Percentiles rank a stretch among this genome's conserved stretches.
Evolutionary conservation across 2,113 vertebrate genomes (phyloP).

Genomic region (Engraulis encrasicolus): DNA sequence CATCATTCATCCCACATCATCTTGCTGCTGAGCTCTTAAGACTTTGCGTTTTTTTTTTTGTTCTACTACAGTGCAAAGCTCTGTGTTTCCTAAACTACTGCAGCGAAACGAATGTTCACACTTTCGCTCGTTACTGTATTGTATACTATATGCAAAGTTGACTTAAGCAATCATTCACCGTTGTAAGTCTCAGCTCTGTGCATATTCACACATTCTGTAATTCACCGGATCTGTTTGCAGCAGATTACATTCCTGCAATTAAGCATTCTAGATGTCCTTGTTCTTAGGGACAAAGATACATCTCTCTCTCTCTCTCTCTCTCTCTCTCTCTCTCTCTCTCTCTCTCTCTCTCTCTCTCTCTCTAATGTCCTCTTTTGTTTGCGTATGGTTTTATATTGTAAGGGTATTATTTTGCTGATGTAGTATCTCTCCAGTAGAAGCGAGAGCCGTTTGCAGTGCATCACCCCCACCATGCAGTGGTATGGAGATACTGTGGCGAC

Average conservation of each 20-base stretch:
- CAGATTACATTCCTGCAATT: background rate
- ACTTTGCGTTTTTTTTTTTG: too few species aligned
- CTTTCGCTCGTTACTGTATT: background rate
- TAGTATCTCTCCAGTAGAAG: background rate
- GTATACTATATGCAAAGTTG: too few species aligned
- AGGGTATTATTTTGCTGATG: background rate
- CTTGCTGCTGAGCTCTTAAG: too few species aligned
- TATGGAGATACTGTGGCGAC: background rate
- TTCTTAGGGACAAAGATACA: background rate
- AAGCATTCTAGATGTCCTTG: background rate
- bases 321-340: background rate
- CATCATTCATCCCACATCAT: background rate
- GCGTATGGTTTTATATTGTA: background rate
- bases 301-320: background rate
- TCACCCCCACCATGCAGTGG: background rate
- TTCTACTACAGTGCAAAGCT: background rate
- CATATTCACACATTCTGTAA: too few species aligned
- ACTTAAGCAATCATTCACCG: too few species aligned
- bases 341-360: background rate
- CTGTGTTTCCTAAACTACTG: background rate
- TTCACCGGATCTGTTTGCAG: too few species aligned
- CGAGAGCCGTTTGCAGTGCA: background rate
- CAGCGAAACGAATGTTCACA: background rate
- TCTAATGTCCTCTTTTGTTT: too few species aligned
- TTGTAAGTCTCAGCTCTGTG: too few species aligned